Base-by-base conservation (phyloP, 2,113 vertebrate genomes). In the Grus americana region DNA sequence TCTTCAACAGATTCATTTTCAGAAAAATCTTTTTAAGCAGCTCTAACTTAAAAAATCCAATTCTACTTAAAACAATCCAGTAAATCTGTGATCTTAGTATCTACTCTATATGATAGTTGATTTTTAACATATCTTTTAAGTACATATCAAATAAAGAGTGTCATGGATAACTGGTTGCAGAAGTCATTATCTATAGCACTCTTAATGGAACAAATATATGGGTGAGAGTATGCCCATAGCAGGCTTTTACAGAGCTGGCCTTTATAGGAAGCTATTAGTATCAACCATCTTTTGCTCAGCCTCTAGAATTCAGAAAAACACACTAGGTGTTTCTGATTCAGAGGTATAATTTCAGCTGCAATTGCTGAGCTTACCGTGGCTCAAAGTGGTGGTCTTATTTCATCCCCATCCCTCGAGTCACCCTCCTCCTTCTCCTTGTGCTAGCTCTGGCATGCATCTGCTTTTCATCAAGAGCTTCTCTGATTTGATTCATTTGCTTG, bases 401-500 rank as follows among this genome's bases (percentile, higher is more conserved):
- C 10, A 34, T 26, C 19, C 36, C 29, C 23, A 23, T 29, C 15
- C 11, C 15, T 8, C 2, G 2, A 40, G 19, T 30, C 24, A 62
- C 32, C 24, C 40, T 59, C 23, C 26, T 84, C 7, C 26, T 84
- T 6, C 19, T 80, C 29, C 18, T 83, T 63, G 21, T 47, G 30
- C 21, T 49, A 15, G 4, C 22, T 47, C 34, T 61, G 30, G 18
- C 26, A 58, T 6, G 26, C 30, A 34, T 20, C 22, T 82, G 16
- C 26, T 67, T 79, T 79, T 68, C 38, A 38, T 42, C 14, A 54
- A 26, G 55, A 59, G 49, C 9, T 50, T 21, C 29, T 71, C n/a
- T 36, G 11, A 26, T 82, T 52, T 0, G 0, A 42, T 47, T 58
- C 0, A 0, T 86, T 73, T 79, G 34, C 24, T 38, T 58, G 8